A percentile compares a stretch with the other conserved stretches of the same genome.
Conservation (phyloP, 2,888 invertebrate genomes). For the Aelia acuminata region DNA sequence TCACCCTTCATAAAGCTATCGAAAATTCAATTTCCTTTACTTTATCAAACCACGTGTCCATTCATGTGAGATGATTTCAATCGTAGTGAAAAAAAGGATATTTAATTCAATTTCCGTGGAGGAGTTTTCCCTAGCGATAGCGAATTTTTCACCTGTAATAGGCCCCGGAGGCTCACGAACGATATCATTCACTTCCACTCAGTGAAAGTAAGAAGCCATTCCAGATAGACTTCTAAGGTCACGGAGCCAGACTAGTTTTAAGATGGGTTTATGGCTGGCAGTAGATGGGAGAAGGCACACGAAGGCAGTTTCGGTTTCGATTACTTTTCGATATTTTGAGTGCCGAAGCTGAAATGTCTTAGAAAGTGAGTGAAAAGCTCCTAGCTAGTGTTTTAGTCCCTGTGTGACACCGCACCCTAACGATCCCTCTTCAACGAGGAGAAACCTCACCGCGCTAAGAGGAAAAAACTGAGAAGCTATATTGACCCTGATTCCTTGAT, state of each 20-base stretch:
- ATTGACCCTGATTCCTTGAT: constrained; percentile 41
- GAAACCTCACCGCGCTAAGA: constrained; percentile 24
- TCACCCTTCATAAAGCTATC: neutral
- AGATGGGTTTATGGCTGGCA: neutral
- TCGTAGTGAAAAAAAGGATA: neutral
- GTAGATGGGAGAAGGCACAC: neutral
- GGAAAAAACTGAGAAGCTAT: constrained; percentile 40
- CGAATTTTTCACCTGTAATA: neutral
- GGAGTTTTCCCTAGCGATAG: neutral
- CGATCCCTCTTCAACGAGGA: constrained; percentile 19
- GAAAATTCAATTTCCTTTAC: constrained; percentile 7
- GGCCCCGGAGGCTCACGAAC: neutral
- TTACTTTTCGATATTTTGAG: constrained; percentile 32
- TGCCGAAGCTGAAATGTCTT: constrained; percentile 10
- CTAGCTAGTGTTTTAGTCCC: constrained; percentile 3
- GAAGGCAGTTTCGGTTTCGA: neutral
- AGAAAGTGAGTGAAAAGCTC: constrained; percentile 37
- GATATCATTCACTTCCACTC: neutral
- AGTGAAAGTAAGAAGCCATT: constrained; percentile 41
- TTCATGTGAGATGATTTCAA: neutral
- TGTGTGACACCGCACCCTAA: constrained; percentile 45
- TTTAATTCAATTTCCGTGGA: neutral
- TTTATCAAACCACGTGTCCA: neutral
- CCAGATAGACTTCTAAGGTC: neutral
- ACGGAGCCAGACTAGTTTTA: constrained; percentile 4